These are phyloP conservation scores for Pyrocoelia pectoralis DNA, from an alignment of 2,888 invertebrate species.

Conservation along the genomic window DNA sequence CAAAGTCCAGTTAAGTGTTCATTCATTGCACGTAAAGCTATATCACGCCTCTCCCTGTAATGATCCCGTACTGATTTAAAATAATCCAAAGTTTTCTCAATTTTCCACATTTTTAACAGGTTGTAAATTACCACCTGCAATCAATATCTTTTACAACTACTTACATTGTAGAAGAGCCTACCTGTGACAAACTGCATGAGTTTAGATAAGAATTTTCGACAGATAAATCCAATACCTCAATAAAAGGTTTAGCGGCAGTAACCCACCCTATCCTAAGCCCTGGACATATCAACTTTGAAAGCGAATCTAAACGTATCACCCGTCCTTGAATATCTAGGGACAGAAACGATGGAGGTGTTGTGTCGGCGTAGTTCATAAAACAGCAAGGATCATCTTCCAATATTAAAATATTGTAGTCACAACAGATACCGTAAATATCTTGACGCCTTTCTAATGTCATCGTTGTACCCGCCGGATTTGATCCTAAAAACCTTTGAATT, in stretches of 20 bases:
- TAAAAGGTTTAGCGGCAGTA: conserved; percentile 72
- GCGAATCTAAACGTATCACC: conserved; percentile 79
- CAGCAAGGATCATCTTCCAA: conserved; percentile 86
- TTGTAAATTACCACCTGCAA: conserved; percentile 66
- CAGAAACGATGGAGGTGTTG: conserved; percentile 70
- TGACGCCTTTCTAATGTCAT: conserved; percentile 71
- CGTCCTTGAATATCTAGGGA: conserved; percentile 79
- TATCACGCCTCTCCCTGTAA: conserved; percentile 70
- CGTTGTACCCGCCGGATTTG: conserved; percentile 79
- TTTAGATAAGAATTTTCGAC: conserved; percentile 74
- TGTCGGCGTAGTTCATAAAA: conserved; percentile 74
- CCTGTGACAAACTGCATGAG: conserved; percentile 72
- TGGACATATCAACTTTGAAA: conserved; percentile 77
- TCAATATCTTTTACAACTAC: conserved; percentile 19
- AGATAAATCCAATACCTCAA: conserved; percentile 72
- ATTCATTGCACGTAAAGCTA: conserved; percentile 67
- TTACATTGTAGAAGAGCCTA: conserved; percentile 42
- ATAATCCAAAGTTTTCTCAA: conserved; percentile 68
- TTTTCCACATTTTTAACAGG: conserved; percentile 67
- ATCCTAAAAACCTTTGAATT: conserved; percentile 57
- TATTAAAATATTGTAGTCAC: conserved; percentile 78
- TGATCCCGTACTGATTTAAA: conserved; percentile 66
- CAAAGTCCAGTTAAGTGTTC: conserved; percentile 69
- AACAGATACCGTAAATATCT: conserved; percentile 77
- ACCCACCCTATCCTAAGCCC: conserved; percentile 78